Evolutionary conservation across 2,888 invertebrate genomes (phyloP).

Genomic region (Ormyrus pomaceus): DNA sequence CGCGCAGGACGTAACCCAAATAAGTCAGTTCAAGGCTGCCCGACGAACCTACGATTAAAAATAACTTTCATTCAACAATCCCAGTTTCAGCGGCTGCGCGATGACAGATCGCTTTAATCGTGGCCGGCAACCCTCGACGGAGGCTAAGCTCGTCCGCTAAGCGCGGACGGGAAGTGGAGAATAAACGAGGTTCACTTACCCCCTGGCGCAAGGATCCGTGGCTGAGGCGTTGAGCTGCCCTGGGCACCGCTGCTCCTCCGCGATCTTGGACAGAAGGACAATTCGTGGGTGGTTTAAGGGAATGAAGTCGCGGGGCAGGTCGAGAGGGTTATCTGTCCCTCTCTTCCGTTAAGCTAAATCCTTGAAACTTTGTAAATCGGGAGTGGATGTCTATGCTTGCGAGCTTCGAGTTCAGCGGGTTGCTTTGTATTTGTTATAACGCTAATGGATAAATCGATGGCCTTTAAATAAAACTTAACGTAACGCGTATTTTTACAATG

Average conservation of each 20-base stretch:
- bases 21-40: conserved; percentile 1
- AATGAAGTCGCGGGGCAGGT: too few relatives aligned
- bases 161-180: neutral
- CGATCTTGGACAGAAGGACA: conserved; percentile 78
- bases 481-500: too few relatives aligned
- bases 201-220: conserved; percentile 85
- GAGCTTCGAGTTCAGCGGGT: too few relatives aligned
- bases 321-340: too few relatives aligned
- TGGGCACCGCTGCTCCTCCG: conserved; percentile 87
- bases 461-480: too few relatives aligned
- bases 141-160: neutral
- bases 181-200: conserved; percentile 77
- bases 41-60: conserved; percentile 17
- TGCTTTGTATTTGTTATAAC: too few relatives aligned
- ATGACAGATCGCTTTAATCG: conserved; percentile 38
- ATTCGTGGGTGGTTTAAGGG: neutral
- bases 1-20: neutral
- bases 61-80: conserved; percentile 9
- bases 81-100: neutral
- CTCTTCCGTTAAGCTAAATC: too few relatives aligned
- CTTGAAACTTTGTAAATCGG: too few relatives aligned
- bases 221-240: conserved; percentile 84
- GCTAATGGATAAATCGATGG: too few relatives aligned
- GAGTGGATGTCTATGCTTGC: too few relatives aligned
- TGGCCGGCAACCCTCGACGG: neutral